Evolutionary conservation across 1,140 invertebrate species (phyloP).

Genomic region (Drosophila baimaii): DNA sequence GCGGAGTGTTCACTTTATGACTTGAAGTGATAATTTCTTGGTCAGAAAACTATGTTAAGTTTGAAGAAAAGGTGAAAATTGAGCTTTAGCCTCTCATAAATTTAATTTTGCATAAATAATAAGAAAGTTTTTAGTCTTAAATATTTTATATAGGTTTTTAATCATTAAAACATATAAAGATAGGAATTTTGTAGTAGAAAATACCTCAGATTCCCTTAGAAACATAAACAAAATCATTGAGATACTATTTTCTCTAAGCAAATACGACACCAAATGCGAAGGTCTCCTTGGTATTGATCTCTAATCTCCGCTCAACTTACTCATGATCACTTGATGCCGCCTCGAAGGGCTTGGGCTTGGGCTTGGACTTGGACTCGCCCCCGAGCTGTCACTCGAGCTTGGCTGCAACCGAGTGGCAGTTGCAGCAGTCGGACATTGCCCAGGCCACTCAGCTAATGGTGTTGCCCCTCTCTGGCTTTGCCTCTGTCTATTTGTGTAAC

Average conservation of each 20-base stretch:
- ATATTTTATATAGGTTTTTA: not conserved
- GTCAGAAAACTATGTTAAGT: not conserved
- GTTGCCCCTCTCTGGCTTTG: conserved; percentile 32
- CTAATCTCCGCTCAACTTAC: conserved; percentile 14
- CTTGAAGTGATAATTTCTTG: not conserved
- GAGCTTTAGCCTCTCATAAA: too few relatives aligned
- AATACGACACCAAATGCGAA: conserved; percentile 21
- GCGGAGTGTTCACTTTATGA: not conserved
- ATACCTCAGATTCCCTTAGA: not conserved
- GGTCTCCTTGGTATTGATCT: conserved; percentile 31
- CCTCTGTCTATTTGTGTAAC: conserved; percentile 31
- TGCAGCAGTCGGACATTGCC: conserved; percentile 23
- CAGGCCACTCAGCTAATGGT: conserved; percentile 62
- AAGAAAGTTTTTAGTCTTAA: not conserved
- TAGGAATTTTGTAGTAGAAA: not conserved
- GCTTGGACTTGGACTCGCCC: conserved; percentile 31
- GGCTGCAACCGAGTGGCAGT: conserved; percentile 17
- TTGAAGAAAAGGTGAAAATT: not conserved
- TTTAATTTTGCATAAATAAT: too few relatives aligned
- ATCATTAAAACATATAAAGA: too few relatives aligned
- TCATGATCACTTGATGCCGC: conserved; percentile 49
- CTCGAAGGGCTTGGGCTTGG: conserved; percentile 39
- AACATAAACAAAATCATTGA: not conserved
- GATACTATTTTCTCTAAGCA: not conserved
- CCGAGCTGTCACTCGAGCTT: conserved; percentile 29